Conservation (phyloP, 2,797 vertebrate genomes). For the Pelobates cultripes region DNA sequence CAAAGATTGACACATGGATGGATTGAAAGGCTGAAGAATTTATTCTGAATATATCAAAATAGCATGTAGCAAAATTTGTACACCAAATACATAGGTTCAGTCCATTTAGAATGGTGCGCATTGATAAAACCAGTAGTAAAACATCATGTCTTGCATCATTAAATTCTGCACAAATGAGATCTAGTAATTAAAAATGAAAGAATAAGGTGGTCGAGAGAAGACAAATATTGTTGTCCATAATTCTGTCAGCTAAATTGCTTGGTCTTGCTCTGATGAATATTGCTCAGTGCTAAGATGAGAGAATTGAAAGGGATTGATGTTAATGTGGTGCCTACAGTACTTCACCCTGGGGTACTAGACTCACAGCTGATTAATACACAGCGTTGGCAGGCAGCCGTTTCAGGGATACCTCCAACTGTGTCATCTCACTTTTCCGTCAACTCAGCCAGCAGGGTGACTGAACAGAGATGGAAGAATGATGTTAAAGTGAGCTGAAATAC, state of each 20-base stretch:
- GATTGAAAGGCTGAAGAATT: too few relatives aligned
- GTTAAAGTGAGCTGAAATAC: constrained; percentile 28
- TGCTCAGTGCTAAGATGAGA: constrained; percentile 45
- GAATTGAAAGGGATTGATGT: constrained; percentile 57
- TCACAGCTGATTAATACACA: constrained; percentile 63
- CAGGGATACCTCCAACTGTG: constrained; percentile 60
- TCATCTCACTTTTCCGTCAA: constrained; percentile 54
- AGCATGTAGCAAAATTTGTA: too few relatives aligned
- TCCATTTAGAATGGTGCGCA: constrained; percentile 15
- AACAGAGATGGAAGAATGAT: constrained; percentile 42
- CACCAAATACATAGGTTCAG: constrained; percentile 3
- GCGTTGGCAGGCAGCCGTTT: constrained; percentile 59
- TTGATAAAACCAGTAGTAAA: constrained; percentile 35
- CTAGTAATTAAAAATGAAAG: constrained; percentile 38
- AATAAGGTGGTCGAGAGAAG: constrained; percentile 14
- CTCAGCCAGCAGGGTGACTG: constrained; percentile 48
- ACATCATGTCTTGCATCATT: constrained; percentile 24
- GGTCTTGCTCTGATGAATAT: constrained; percentile 44
- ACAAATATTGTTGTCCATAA: constrained; percentile 51
- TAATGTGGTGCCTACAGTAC: constrained; percentile 60
- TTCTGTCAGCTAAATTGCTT: constrained; percentile 31
- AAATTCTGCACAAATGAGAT: constrained; percentile 39
- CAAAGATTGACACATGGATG: too few relatives aligned
- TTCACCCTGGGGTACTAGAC: constrained; percentile 59
- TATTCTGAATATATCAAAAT: too few relatives aligned